phyloP scores from a whole-genome alignment of 2,888 invertebrate species.

The Lithophane ornitopus region DNA sequence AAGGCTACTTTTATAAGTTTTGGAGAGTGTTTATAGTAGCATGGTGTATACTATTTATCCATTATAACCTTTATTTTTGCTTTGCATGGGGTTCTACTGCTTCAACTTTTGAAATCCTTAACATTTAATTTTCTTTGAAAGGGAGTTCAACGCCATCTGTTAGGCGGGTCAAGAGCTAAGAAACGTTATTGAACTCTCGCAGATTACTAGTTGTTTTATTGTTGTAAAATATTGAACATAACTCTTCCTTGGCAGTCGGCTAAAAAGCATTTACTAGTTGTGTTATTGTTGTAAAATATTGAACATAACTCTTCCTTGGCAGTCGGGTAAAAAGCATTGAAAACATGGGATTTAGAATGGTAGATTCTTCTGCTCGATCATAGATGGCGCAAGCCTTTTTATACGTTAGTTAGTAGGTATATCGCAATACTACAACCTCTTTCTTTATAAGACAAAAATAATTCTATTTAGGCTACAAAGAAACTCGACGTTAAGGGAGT shows the following conservation, averaged over 20 bases:
- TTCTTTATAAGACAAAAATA: too few relatives aligned
- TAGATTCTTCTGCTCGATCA: background rate
- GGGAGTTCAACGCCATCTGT: constrained; percentile 20
- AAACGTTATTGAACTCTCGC: too few relatives aligned
- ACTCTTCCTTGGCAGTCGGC: too few relatives aligned
- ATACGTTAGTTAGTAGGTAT: too few relatives aligned
- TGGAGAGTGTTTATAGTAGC: background rate
- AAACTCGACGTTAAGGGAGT: too few relatives aligned
- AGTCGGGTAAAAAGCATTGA: too few relatives aligned
- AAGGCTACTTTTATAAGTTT: too few relatives aligned
- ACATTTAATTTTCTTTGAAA: constrained; percentile 1
- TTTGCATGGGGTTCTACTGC: background rate
- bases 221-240: background rate
- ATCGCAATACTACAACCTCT: background rate
- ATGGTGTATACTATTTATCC: background rate
- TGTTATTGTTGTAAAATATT: too few relatives aligned
- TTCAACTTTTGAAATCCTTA: background rate
- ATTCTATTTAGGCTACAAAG: too few relatives aligned
- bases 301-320: too few relatives aligned
- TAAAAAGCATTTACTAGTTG: too few relatives aligned
- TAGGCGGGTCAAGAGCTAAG: background rate
- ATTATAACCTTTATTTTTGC: background rate
- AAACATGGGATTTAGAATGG: background rate
- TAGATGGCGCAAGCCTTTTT: background rate
- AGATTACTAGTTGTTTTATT: background rate